Evolutionary conservation across 2,888 invertebrate genomes (phyloP), one percentile per base, ranked within the genome.

Genomic region (Leucania comma): DNA sequence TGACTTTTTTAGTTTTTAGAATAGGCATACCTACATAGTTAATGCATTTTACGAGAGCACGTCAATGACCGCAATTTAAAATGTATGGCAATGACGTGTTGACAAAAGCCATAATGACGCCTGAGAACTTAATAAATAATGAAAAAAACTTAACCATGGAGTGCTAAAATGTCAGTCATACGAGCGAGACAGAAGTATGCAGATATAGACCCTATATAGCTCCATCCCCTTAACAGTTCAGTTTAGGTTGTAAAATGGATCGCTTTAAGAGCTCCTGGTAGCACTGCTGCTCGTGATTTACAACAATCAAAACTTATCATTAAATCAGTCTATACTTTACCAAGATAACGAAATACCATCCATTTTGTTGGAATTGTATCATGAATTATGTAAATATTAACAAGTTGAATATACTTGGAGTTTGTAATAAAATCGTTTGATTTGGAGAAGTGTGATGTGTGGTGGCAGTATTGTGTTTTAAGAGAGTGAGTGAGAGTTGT

Each of bases 331-430:
- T n/a, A 50, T 46, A 51, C 26, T 29, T 75, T 69, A 78, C 72
- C 80, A 70, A 80, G 75, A 59, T 80, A 80, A 73, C 78, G 65
- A 70, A 64, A 63, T 58, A 78, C 63, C 68, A 59, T 68, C 66
- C 17, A 60, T 29, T 54, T 61, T 72, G 77, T 77, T 82, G 72
- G 70, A 62, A 64, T 46, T 79, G 54, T 76, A 72, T 59, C 50
- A 51, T 59, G 32, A 68, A 68, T 63, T 53, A 57, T 83, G 59
- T 71, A 74, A 61, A 69, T 61, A 67, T 58, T 59, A 71, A 71
- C 38, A 29, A 75, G 46, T 62, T 58, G 61, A 66, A 46, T 32
- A 10, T 42, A 81, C 67, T 65, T 54, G 61, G 50, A 64, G 58
- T 64, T 61, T 65, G 26, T 50, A 65, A 57, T 35, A 35, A 56